phyloP scores from a whole-genome alignment of 2,888 invertebrate species.

The Caenorhabditis angaria region DNA sequence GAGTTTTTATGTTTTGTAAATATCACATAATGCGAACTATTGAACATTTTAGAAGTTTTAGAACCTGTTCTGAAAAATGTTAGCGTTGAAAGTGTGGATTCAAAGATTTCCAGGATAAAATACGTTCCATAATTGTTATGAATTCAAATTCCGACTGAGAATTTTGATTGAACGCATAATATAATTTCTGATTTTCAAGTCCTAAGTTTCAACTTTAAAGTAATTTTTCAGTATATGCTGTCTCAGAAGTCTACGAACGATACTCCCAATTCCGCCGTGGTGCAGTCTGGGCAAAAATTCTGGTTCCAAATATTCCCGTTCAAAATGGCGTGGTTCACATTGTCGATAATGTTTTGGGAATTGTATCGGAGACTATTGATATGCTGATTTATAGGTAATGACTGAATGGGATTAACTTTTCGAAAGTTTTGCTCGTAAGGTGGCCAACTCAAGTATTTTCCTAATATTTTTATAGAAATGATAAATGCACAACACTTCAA shows the following conservation, averaged over 20 bases:
- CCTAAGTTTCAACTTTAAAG: not conserved
- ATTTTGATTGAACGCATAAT: too few relatives aligned
- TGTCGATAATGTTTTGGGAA: constrained; percentile 72
- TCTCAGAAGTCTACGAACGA: constrained; percentile 72
- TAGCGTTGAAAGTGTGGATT: too few relatives aligned
- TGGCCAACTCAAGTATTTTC: too few relatives aligned
- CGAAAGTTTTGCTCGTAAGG: constrained; percentile 65
- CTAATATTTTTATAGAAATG: too few relatives aligned
- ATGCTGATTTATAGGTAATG: constrained; percentile 48
- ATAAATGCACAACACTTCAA: constrained; percentile 69
- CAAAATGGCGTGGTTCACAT: constrained; percentile 73
- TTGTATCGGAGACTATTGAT: constrained; percentile 71
- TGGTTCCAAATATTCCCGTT: constrained; percentile 72
- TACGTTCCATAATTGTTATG: too few relatives aligned
- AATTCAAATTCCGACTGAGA: too few relatives aligned
- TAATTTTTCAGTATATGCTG: constrained; percentile 69
- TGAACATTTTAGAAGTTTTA: too few relatives aligned
- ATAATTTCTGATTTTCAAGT: too few relatives aligned
- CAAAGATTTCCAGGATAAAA: too few relatives aligned
- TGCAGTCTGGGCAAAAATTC: constrained; percentile 72
- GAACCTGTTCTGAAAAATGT: too few relatives aligned
- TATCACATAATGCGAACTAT: too few relatives aligned
- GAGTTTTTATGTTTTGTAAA: too few relatives aligned
- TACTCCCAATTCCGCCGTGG: constrained; percentile 71
- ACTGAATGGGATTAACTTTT: constrained; percentile 6